Evolutionary conservation across 1,140 invertebrate species (phyloP).

Genomic region (Pseudachorutes palmiensis): DNA sequence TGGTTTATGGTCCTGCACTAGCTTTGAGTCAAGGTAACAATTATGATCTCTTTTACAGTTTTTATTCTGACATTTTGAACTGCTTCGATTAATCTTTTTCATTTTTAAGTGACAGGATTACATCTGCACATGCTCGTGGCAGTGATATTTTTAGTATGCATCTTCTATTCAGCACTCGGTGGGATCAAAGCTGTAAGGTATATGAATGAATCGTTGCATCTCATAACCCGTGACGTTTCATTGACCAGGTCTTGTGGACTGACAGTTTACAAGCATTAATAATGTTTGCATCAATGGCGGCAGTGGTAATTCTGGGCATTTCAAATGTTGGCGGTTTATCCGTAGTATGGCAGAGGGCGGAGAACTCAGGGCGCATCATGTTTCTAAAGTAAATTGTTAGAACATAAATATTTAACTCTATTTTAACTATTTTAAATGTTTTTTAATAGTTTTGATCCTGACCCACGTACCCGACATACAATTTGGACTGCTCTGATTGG

Average conservation of each 20-base stretch:
- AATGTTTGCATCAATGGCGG: slow-evolving; percentile 53
- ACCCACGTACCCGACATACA: slow-evolving; percentile 29
- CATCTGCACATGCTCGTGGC: slow-evolving; percentile 28
- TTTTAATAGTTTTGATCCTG: slow-evolving; percentile 20
- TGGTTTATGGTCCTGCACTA: slow-evolving; percentile 43
- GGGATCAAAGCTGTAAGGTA: slow-evolving; percentile 24
- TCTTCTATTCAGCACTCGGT: slow-evolving; percentile 33
- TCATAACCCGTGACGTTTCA: neutral
- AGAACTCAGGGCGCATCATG: slow-evolving; percentile 42
- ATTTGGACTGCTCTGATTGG: slow-evolving; percentile 28
- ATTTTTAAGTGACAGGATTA: slow-evolving; percentile 35
- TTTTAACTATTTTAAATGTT: neutral
- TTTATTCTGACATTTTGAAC: too few relatives aligned
- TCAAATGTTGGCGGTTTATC: slow-evolving; percentile 45
- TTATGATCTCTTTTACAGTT: neutral
- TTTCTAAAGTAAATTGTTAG: slow-evolving; percentile 45
- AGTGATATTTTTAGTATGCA: slow-evolving; percentile 31
- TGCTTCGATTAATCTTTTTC: too few relatives aligned
- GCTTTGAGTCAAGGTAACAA: slow-evolving; percentile 42
- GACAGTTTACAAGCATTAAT: slow-evolving; percentile 71
- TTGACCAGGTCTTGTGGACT: slow-evolving; percentile 27
- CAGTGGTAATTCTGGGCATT: slow-evolving; percentile 46
- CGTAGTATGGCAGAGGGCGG: slow-evolving; percentile 44
- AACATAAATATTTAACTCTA: neutral
- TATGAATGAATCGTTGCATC: neutral